Conservation (phyloP, 2,113 vertebrate species). For the Australoheros scitulus region DNA sequence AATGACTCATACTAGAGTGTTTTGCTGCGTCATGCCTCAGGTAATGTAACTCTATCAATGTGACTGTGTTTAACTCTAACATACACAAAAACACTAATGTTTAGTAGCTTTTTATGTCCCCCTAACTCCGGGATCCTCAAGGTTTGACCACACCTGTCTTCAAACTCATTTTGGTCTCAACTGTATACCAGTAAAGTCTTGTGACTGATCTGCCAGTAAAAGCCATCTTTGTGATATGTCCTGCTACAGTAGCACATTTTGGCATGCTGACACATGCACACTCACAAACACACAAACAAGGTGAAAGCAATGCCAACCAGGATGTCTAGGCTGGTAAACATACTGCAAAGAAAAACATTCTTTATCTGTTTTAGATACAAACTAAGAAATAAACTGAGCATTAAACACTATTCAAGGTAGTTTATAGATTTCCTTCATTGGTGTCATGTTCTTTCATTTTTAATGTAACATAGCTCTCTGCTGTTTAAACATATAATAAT, state of each 20-base stretch:
- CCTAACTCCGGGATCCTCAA: neutral
- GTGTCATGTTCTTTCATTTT: conserved; percentile 10
- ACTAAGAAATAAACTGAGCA: neutral
- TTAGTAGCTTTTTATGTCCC: neutral
- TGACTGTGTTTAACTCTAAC: neutral
- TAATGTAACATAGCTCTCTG: no score
- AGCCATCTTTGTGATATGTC: neutral
- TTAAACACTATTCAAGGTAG: neutral
- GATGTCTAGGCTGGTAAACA: neutral
- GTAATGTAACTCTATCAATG: neutral
- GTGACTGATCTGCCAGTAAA: neutral
- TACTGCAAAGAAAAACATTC: neutral
- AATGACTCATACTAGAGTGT: neutral
- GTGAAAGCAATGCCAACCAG: no score
- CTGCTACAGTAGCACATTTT: neutral
- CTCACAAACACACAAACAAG: neutral
- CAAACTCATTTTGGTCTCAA: neutral
- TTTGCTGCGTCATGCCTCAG: conserved; percentile 28
- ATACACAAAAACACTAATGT: neutral
- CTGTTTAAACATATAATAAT: no score
- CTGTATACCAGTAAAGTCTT: neutral
- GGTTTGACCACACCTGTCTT: neutral
- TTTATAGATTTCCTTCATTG: neutral
- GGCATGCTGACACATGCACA: neutral
- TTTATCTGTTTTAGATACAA: neutral